Evolutionary conservation across 2,888 invertebrate genomes (phyloP).

Genomic region (Aphidoletes aphidimyza): DNA sequence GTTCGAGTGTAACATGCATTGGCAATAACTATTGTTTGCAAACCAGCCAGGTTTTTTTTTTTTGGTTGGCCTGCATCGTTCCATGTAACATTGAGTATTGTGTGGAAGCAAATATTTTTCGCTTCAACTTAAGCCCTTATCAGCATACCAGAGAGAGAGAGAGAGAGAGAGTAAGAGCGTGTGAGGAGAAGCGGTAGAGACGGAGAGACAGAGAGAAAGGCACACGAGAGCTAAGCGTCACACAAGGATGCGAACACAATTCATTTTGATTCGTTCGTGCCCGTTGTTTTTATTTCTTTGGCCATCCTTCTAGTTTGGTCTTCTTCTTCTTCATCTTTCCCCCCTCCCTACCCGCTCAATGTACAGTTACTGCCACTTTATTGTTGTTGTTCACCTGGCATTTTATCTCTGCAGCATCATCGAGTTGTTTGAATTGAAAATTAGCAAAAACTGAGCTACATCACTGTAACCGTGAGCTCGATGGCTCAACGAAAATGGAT

Average conservation of each 20-base stretch:
- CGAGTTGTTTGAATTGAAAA: slow-evolving; percentile 25
- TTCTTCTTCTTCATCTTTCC: neutral
- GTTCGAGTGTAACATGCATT: too few species aligned
- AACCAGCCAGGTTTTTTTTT: neutral
- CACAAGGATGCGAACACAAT: slow-evolving; percentile 24
- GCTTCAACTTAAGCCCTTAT: slow-evolving; percentile 25
- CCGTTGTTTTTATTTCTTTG: slow-evolving; percentile 24
- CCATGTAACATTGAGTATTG: neutral
- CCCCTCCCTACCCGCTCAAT: too few species aligned
- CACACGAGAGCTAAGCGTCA: neutral
- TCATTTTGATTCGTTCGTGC: slow-evolving; percentile 34
- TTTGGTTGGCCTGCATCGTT: neutral
- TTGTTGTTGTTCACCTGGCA: neutral
- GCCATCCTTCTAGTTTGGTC: neutral
- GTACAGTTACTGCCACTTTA: too few species aligned
- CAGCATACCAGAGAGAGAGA: neutral
- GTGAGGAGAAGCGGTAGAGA: too few species aligned
- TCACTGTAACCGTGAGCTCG: neutral
- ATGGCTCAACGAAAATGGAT: slow-evolving; percentile 22
- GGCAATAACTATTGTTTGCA: slow-evolving; percentile 1
- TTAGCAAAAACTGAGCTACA: neutral
- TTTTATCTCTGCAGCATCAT: neutral
- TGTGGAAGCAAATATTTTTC: slow-evolving; percentile 18
- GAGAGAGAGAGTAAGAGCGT: too few species aligned
- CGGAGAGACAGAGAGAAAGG: neutral